phyloP scores from a whole-genome alignment of 2,797 vertebrate species.

The Brachymystax lenok region DNA sequence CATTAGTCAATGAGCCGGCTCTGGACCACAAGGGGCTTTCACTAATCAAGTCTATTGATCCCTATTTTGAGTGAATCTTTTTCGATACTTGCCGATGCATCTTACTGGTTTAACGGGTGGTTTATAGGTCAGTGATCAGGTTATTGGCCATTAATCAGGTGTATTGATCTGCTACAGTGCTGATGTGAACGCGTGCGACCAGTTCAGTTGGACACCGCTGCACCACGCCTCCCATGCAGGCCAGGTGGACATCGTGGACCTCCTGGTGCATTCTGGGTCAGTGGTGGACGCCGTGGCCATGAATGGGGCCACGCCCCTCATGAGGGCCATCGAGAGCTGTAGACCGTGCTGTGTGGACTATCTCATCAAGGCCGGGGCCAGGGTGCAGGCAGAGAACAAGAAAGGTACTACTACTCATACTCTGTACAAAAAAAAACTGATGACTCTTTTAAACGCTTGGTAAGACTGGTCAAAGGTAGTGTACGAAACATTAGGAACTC shows the following conservation, averaged over 20 bases:
- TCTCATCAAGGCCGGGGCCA: constrained; percentile 83
- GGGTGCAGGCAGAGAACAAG: constrained; percentile 78
- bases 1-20: too few species aligned
- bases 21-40: too few species aligned
- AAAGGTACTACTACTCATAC: constrained; percentile 26
- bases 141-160: not conserved
- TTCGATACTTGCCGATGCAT: too few species aligned
- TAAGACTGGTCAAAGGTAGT: too few species aligned
- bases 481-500: too few species aligned
- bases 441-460: too few species aligned
- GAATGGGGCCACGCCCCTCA: constrained; percentile 84
- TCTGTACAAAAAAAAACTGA: too few species aligned
- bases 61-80: too few species aligned
- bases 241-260: constrained; percentile 79
- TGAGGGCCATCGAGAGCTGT: constrained; percentile 87
- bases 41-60: too few species aligned
- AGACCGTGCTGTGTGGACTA: constrained; percentile 83
- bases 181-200: constrained; percentile 80
- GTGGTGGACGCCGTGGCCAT: constrained; percentile 76
- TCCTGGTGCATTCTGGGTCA: constrained; percentile 84
- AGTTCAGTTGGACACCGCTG: constrained; percentile 92
- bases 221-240: constrained; percentile 90
- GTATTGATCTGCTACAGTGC: constrained; percentile 61
- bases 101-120: too few species aligned
- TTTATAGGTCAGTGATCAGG: not conserved